Conservation (phyloP, 2,113 vertebrate genomes). For the Dromaius novaehollandiae region DNA sequence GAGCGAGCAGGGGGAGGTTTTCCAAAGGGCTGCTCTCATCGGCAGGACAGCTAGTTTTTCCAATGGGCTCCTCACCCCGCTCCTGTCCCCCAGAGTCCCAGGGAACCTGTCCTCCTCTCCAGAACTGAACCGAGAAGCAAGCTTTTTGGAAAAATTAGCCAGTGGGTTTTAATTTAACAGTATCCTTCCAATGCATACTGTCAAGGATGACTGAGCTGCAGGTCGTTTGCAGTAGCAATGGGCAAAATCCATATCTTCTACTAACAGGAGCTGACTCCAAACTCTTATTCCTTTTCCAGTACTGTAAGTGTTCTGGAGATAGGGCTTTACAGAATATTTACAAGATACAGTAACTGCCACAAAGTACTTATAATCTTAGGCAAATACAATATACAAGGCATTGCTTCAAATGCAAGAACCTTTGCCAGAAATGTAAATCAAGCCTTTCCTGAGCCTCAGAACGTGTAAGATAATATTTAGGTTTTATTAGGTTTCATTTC, state of each 20-base stretch:
- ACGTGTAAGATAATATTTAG: slow-evolving; percentile 21
- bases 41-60: not conserved
- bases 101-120: not conserved
- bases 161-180: not conserved
- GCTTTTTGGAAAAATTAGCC: not conserved
- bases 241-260: slow-evolving; percentile 19
- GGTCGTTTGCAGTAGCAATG: not conserved
- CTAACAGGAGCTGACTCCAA: slow-evolving; percentile 1
- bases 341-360: slow-evolving; percentile 23
- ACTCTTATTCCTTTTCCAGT: slow-evolving; percentile 10
- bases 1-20: not conserved
- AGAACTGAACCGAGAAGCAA: not conserved
- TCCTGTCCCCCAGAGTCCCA: not conserved
- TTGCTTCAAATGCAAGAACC: slow-evolving; percentile 26
- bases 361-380: slow-evolving; percentile 40
- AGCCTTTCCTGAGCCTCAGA: slow-evolving; percentile 28
- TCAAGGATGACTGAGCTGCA: not conserved
- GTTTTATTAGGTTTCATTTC: slow-evolving; percentile 38
- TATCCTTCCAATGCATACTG: not conserved
- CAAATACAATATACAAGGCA: slow-evolving; percentile 22
- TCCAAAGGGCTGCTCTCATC: not conserved
- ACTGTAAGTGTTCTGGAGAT: slow-evolving; percentile 33
- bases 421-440: slow-evolving; percentile 57
- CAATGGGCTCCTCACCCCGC: fast-evolving
- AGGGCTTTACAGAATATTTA: slow-evolving; percentile 22